Conservation (phyloP, 2,113 vertebrate genomes). For the Stigmatopora argus region DNA sequence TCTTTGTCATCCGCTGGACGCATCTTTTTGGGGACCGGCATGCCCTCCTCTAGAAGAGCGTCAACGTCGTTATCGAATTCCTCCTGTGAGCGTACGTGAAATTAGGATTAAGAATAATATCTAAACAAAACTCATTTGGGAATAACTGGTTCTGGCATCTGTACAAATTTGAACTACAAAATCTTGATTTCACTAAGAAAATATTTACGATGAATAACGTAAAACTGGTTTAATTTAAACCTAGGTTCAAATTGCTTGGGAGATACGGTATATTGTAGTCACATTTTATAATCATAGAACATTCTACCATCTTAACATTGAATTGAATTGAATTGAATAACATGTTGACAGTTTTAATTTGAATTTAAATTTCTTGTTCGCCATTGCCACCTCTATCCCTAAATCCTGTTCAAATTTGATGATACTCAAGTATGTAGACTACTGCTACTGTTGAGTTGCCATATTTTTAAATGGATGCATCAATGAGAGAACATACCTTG, state of each 20-base stretch:
- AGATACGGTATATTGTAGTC: too few species aligned
- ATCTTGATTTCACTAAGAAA: not conserved
- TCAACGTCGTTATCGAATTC: slow-evolving; percentile 99
- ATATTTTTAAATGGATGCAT: not conserved
- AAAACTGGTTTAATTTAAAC: not conserved
- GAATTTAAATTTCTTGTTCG: too few species aligned
- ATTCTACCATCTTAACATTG: too few species aligned
- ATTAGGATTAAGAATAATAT: not conserved
- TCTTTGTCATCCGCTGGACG: slow-evolving; percentile 82
- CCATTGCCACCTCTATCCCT: not conserved
- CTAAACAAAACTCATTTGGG: not conserved
- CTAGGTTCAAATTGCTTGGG: too few species aligned
- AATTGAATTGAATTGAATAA: too few species aligned
- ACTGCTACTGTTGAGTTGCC: not conserved
- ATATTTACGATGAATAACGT: not conserved
- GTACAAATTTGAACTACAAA: not conserved
- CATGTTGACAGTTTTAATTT: too few species aligned
- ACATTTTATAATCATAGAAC: too few species aligned
- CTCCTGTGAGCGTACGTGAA: slow-evolving; percentile 81
- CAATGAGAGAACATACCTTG: not conserved
- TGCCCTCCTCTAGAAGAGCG: slow-evolving; percentile 92
- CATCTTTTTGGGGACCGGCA: slow-evolving; percentile 93
- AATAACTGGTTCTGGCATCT: not conserved
- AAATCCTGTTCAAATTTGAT: not conserved
- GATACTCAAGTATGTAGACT: not conserved